A percentile compares a stretch with the other conserved stretches of the same genome.
These are phyloP conservation scores for Borostomias antarcticus DNA, from an alignment of 2,797 vertebrate genomes.

Conservation along the genomic window DNA sequence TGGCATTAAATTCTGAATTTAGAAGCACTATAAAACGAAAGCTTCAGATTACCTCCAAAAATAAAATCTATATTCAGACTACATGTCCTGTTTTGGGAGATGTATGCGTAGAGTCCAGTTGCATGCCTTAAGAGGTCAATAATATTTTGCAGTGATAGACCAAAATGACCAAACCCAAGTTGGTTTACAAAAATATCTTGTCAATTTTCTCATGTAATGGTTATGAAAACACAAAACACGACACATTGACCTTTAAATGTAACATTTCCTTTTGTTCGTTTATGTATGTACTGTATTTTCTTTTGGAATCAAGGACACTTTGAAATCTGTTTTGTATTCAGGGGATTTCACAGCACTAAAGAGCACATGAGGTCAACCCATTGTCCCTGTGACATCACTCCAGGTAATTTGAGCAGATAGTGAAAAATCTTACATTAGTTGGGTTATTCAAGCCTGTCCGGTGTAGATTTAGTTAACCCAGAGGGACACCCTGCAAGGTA, in stretches of 20 bases:
- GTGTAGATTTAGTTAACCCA: neutral
- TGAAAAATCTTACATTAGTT: neutral
- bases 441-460: neutral
- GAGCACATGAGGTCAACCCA: neutral
- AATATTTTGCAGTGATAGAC: neutral
- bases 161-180: neutral
- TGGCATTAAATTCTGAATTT: constrained; percentile 17
- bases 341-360: neutral
- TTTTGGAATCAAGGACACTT: neutral
- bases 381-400: neutral
- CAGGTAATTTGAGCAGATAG: neutral
- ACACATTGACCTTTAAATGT: too few species aligned
- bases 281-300: neutral
- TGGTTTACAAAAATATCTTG: neutral
- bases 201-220: too few species aligned
- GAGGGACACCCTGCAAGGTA: neutral
- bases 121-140: neutral
- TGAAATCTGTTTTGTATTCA: neutral
- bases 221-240: neutral
- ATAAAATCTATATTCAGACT: constrained; percentile 20
- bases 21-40: constrained; percentile 15
- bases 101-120: neutral
- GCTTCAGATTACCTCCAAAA: constrained; percentile 33
- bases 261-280: neutral
- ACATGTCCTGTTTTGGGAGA: constrained; percentile 6